phyloP scores from a whole-genome alignment of 2,888 invertebrate genomes.

The Auanema freiburgensis region DNA sequence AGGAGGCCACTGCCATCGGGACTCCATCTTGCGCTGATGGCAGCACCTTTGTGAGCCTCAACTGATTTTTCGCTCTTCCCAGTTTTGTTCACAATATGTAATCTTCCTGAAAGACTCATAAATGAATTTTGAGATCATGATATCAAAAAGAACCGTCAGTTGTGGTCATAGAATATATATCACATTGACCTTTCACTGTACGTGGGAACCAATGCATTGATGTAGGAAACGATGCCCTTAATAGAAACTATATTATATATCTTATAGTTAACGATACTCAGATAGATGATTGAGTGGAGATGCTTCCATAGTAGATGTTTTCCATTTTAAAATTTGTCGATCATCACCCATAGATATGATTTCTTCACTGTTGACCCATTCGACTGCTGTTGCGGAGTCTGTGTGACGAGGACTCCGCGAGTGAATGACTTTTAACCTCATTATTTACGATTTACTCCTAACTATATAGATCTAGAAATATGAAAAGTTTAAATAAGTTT shows the following conservation, averaged over 20 bases:
- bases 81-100: constrained; percentile 83
- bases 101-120: constrained; percentile 72
- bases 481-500: too few species aligned
- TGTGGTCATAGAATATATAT: constrained; percentile 38
- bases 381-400: constrained; percentile 16
- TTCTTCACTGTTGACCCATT: constrained; percentile 21
- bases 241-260: background rate
- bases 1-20: constrained; percentile 90
- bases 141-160: constrained; percentile 35
- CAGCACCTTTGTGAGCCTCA: constrained; percentile 84
- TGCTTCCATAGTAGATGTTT: constrained; percentile 39
- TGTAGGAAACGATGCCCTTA: constrained; percentile 39
- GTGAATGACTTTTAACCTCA: constrained; percentile 19
- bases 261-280: background rate
- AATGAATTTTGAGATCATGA: background rate
- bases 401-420: constrained; percentile 18
- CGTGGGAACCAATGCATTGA: constrained; percentile 41
- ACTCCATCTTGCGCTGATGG: constrained; percentile 87
- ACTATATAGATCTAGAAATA: too few species aligned
- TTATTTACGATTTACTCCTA: background rate
- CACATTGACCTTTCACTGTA: constrained; percentile 28
- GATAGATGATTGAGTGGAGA: constrained; percentile 10
- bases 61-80: constrained; percentile 90
- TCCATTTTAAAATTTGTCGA: constrained; percentile 75
- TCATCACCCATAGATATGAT: constrained; percentile 85